A percentile compares a stretch with the other conserved stretches of the same genome.
These are phyloP conservation scores for Dromaius novaehollandiae DNA, from an alignment of 2,113 vertebrate species.

Conservation along the genomic window DNA sequence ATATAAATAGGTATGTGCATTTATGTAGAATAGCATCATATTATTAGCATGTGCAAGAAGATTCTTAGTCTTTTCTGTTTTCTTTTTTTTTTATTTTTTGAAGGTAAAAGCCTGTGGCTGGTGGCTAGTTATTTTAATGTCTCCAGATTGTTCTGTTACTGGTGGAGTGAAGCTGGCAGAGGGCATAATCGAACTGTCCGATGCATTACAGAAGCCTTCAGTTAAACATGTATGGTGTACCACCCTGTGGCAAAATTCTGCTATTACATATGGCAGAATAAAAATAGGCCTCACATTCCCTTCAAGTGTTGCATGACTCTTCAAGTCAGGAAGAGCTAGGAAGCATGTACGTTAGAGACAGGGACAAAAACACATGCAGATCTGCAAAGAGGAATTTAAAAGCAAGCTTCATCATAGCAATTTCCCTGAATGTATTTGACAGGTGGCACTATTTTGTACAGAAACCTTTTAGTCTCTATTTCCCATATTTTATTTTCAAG, in stretches of 20 bases:
- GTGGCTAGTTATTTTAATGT: slow-evolving; percentile 75
- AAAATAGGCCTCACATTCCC: not conserved
- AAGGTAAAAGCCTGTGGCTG: slow-evolving; percentile 46
- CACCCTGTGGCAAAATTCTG: slow-evolving; percentile 89
- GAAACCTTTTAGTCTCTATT: not conserved
- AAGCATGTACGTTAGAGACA: slow-evolving; percentile 13
- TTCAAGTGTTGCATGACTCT: not conserved
- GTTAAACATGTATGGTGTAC: slow-evolving; percentile 85
- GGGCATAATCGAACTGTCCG: slow-evolving; percentile 73
- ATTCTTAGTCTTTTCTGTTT: not conserved
- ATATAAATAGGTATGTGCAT: rapidly evolving
- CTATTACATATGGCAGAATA: slow-evolving; percentile 79
- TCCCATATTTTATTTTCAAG: not conserved
- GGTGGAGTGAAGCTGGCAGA: slow-evolving; percentile 75
- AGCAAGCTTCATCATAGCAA: not conserved
- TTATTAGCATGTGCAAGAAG: not conserved
- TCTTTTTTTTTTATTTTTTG: not conserved
- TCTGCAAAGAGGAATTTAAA: slow-evolving; percentile 37
- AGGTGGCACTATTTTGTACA: not conserved
- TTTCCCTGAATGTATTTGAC: not conserved
- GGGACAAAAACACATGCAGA: not conserved
- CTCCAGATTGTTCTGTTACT: slow-evolving; percentile 77
- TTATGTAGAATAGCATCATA: not conserved
- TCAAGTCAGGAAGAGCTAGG: not conserved
- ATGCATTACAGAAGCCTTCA: slow-evolving; percentile 76